Evolutionary conservation across 2,888 invertebrate species (phyloP), one percentile per base, ranked within the genome.

Genomic region (Panzeria rudis): DNA sequence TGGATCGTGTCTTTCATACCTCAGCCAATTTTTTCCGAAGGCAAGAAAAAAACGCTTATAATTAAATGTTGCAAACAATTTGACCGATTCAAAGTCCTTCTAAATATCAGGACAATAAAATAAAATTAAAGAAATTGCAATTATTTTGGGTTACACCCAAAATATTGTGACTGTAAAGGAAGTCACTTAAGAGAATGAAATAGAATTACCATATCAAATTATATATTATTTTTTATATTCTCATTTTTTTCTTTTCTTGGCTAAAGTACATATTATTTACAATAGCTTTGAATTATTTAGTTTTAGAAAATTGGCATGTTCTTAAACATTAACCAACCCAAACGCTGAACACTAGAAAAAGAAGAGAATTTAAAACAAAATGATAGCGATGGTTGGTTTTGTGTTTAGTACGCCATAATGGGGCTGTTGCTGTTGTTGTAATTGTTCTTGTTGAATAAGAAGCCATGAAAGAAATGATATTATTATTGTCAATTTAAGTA

Each of bases 301-400:
- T 82, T 80, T 79, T 78, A 82, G 78, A 82, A 86, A 86, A 86
- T 83, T 86, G 80, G 77, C 86, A 86, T 81, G 80, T 76, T 80
- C 71, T 80, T 44, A 44, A 41, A 71, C 62, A 35, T 20, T 20
- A 47, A 71, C 25, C 32, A 44, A 76, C 20, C n/a, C 44, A 50
- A 52, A 66, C 23, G 64, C 50, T 32, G 3, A 44, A 44, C 11
- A 64, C 38, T 38, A n/a, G 2, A 5, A 32, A 23, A 23, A 29
- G 17, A 20, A 64, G 7, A 32, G 8, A 59, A 8, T 1, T 29
- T 59, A 23, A 41, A 80, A 35, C 47, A 56, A 72, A 72, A 66
- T 66, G n/a, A 54, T 17, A 41, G 23, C 44, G 20, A 35, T 38
- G 52, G 50, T 23, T 32, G 41, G 64, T 25, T 35, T 59, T 47